Evolutionary conservation across 2,888 invertebrate species (phyloP).

Genomic region (Dynastes maya): DNA sequence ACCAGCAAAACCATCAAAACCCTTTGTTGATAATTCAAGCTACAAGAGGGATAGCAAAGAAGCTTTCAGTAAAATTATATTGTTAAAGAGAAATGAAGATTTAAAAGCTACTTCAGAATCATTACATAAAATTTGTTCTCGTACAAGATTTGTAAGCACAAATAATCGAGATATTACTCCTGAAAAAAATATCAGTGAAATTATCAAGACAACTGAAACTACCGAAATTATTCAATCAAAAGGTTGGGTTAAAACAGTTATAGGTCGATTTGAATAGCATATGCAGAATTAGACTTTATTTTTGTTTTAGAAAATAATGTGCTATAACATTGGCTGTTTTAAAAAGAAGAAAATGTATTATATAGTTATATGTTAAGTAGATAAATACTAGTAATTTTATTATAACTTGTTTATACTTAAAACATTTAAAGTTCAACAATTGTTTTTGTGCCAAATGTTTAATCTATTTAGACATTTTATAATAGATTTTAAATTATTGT

Average conservation of each 20-base stretch:
- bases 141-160: conserved; percentile 2
- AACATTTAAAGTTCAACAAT: conserved; percentile 43
- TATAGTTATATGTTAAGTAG: conserved; percentile 35
- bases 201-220: conserved; percentile 42
- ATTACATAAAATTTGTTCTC: conserved; percentile 26
- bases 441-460: conserved; percentile 50
- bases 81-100: conserved; percentile 18
- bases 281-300: conserved; percentile 36
- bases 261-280: conserved; percentile 79
- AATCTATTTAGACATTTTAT: conserved; percentile 47
- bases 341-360: conserved; percentile 46
- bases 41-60: conserved; percentile 32
- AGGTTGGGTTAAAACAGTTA: conserved; percentile 84
- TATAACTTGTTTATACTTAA: conserved; percentile 50
- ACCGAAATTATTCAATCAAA: conserved; percentile 63
- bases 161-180: background rate
- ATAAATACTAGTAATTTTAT: conserved; percentile 44
- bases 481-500: conserved; percentile 50
- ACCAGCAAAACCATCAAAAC: conserved; percentile 74
- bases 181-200: conserved; percentile 33
- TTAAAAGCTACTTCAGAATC: conserved; percentile 30
- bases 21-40: conserved; percentile 52
- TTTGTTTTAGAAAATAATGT: conserved; percentile 48
- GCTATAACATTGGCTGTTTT: conserved; percentile 52
- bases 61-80: conserved; percentile 9